Evolutionary conservation across 2,113 vertebrate genomes (phyloP).

Genomic region (Empidonax alnorum): DNA sequence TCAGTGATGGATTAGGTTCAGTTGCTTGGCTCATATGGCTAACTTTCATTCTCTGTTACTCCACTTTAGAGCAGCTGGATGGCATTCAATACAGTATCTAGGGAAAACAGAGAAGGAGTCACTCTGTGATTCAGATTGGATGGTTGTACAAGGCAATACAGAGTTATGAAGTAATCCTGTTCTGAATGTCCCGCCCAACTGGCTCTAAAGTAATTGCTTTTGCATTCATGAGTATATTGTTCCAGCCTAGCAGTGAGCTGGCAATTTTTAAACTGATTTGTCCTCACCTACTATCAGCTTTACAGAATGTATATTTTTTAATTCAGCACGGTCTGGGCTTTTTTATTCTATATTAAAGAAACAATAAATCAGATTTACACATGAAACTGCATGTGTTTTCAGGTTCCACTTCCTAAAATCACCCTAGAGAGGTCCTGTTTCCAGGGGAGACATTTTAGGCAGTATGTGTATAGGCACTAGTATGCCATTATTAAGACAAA

Average conservation of each 20-base stretch:
- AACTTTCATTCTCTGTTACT: not conserved
- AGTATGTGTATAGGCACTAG: not conserved
- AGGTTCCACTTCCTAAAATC: not conserved
- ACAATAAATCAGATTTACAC: not conserved
- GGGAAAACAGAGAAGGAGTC: not conserved
- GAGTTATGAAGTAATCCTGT: not conserved
- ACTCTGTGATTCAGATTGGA: not conserved
- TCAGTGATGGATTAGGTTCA: not conserved
- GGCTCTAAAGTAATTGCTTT: not conserved
- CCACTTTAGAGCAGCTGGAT: not conserved
- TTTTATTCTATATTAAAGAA: not conserved
- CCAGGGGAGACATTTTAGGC: not conserved
- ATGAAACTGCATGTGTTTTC: not conserved
- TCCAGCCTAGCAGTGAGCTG: not conserved
- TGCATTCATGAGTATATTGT: not conserved
- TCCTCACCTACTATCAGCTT: not conserved
- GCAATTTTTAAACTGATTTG: not conserved
- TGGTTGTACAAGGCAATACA: not conserved
- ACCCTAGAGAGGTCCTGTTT: not conserved
- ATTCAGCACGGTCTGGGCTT: not conserved
- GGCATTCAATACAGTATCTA: not conserved
- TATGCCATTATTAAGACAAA: not conserved
- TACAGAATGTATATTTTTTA: not conserved
- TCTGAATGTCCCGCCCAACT: not conserved
- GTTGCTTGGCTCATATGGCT: accelerated